Evolutionary conservation across 2,113 vertebrate species (phyloP).

Genomic region (Acanthochromis polyacanthus): DNA sequence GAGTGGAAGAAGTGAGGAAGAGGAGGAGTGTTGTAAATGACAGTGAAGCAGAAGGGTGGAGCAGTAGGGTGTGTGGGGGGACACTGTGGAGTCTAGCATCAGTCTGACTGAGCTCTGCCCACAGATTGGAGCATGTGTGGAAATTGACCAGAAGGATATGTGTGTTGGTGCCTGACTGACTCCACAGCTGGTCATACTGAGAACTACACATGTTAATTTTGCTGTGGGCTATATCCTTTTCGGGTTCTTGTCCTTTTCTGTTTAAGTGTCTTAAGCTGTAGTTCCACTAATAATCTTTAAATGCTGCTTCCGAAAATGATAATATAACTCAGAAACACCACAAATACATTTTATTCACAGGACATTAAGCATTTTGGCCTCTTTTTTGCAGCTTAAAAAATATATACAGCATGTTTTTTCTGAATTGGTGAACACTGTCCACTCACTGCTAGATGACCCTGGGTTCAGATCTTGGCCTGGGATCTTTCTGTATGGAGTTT

Average conservation of each 20-base stretch:
- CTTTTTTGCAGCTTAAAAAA: too few relatives aligned
- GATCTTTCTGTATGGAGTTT: too few relatives aligned
- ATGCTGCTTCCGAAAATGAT: too few relatives aligned
- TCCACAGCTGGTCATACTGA: background rate
- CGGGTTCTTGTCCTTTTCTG: background rate
- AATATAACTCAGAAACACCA: too few relatives aligned
- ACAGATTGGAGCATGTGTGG: background rate
- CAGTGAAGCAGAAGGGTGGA: conserved; percentile 44
- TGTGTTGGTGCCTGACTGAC: background rate
- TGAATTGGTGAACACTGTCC: too few relatives aligned
- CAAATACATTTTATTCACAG: too few relatives aligned
- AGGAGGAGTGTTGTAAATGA: conserved; percentile 53
- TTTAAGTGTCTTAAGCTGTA: background rate
- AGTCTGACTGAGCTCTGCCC: conserved; percentile 5
- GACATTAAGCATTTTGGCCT: too few relatives aligned
- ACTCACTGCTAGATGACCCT: too few relatives aligned
- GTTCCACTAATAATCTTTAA: too few relatives aligned
- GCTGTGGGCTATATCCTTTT: too few relatives aligned
- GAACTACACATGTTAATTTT: background rate
- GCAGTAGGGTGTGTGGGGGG: conserved; percentile 9
- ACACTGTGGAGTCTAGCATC: background rate
- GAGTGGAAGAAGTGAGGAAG: conserved; percentile 40
- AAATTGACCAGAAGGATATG: background rate
- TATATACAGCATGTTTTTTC: too few relatives aligned
- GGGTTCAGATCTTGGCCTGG: too few relatives aligned